Evolutionary conservation across 2,797 vertebrate species (phyloP), one percentile per base, ranked within the genome.

Genomic region (Urosaurus nigricauda): DNA sequence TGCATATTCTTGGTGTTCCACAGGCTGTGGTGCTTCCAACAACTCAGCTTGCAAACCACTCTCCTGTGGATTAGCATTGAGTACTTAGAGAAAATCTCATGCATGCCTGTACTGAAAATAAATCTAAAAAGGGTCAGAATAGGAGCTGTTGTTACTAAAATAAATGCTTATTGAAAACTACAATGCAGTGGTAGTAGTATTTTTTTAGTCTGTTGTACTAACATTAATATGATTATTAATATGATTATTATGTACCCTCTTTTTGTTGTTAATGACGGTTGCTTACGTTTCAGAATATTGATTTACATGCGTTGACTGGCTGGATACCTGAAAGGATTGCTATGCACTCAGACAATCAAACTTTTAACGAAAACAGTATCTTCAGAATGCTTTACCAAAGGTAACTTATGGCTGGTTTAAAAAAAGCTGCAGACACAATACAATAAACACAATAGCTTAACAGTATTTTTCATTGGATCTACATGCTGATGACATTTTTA

Each of bases 251-350:
- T 68, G 65, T 13, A 51, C 65, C 2, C 58, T 60, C 16, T 65
- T 65, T 60, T 82, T 65, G 21, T 65, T 65, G 37, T 5, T 51
- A 51, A 82, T 82, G 37, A 82, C 32, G 8, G 60, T 11, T 95
- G 35, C 40, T 94, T 96, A 2, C 37, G 4, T 96, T 97, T 91
- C 96, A 99, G 99, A 99, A 99, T 95, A 99, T 99, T 75, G 99
- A 99, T 94, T 97, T 99, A 79, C 99, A 99, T 89, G 98, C 99
- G 0, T 97, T 99, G 95, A 99, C 99, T n/a, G 99, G 98, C 37
- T 99, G 99, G 99, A 99, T 99, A 96, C 99, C 99, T 21, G 99
- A 99, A 95, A 98, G 99, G 93, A 99, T 99, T 82, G 99, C 99
- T 73, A 99, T 99, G 99, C 99, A 99, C 96, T 99, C 99, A 84